Evolutionary conservation across 2,888 invertebrate species (phyloP).

Genomic region (Limnephilus lunatus): DNA sequence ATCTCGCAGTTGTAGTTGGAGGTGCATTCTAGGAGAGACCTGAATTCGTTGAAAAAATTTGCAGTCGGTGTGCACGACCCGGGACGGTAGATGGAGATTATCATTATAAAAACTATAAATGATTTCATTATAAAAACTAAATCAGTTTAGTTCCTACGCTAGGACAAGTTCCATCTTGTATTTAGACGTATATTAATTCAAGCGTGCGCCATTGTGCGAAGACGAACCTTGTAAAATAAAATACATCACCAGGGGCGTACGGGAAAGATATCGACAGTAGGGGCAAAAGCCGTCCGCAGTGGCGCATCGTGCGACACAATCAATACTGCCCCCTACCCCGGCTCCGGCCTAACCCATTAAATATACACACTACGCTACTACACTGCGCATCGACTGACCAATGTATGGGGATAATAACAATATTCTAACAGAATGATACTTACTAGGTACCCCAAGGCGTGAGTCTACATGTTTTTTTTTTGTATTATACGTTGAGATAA

Average conservation of each 20-base stretch:
- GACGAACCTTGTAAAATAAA: conserved; percentile 9
- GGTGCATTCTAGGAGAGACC: too few species aligned
- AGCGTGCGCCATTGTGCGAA: conserved; percentile 21
- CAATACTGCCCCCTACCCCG: conserved; percentile 54
- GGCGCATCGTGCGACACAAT: conserved; percentile 63
- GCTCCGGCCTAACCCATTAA: conserved; percentile 29
- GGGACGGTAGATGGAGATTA: too few species aligned
- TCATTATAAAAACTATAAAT: too few species aligned
- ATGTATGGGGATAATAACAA: not conserved
- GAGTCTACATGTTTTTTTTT: not conserved
- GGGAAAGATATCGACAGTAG: conserved; percentile 14
- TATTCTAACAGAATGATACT: not conserved
- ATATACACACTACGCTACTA: conserved; percentile 27
- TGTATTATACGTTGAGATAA: not conserved
- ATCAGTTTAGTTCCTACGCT: not conserved
- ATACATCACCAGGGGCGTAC: conserved; percentile 29
- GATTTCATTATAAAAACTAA: not conserved
- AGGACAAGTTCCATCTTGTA: conserved; percentile 3
- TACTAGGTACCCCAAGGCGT: not conserved
- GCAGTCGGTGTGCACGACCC: too few species aligned
- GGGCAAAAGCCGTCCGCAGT: conserved; percentile 52
- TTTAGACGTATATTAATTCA: conserved; percentile 38
- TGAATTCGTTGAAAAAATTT: too few species aligned
- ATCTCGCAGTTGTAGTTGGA: too few species aligned
- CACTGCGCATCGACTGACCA: conserved; percentile 21